Evolutionary conservation across 2,888 invertebrate genomes (phyloP).

Genomic region (Tetheella fluctuosa): DNA sequence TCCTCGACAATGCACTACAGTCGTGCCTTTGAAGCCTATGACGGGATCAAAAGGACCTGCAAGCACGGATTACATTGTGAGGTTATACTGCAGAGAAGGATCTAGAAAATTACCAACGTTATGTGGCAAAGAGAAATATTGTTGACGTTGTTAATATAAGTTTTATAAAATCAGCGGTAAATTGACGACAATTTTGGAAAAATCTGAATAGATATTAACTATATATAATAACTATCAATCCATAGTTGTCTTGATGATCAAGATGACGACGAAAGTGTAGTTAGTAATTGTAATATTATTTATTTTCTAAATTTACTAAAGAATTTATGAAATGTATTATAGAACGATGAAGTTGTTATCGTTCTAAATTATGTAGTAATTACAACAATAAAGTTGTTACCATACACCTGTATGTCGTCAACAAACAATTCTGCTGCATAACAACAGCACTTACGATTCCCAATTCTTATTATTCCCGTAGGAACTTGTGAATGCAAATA

Average conservation of each 20-base stretch:
- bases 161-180: neutral
- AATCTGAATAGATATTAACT: slow-evolving; percentile 31
- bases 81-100: slow-evolving; percentile 16
- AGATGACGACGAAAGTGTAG: neutral
- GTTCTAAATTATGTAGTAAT: too few species aligned
- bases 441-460: neutral
- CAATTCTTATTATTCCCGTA: slow-evolving; percentile 20
- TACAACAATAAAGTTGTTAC: neutral
- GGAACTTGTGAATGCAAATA: slow-evolving; percentile 22
- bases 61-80: slow-evolving; percentile 44
- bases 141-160: neutral
- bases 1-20: slow-evolving; percentile 65
- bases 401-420: neutral
- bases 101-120: slow-evolving; percentile 6
- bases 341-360: too few species aligned
- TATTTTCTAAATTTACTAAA: too few species aligned
- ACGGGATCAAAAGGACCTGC: slow-evolving; percentile 72
- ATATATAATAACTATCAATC: too few species aligned
- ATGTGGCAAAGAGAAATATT: neutral
- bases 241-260: slow-evolving; percentile 13
- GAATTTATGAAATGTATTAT: too few species aligned
- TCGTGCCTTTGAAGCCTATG: slow-evolving; percentile 79
- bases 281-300: too few species aligned
- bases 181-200: slow-evolving; percentile 19
- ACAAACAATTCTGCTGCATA: slow-evolving; percentile 13